phyloP scores from a whole-genome alignment of 2,113 vertebrate genomes.

The Grammomys dolichurus region DNA sequence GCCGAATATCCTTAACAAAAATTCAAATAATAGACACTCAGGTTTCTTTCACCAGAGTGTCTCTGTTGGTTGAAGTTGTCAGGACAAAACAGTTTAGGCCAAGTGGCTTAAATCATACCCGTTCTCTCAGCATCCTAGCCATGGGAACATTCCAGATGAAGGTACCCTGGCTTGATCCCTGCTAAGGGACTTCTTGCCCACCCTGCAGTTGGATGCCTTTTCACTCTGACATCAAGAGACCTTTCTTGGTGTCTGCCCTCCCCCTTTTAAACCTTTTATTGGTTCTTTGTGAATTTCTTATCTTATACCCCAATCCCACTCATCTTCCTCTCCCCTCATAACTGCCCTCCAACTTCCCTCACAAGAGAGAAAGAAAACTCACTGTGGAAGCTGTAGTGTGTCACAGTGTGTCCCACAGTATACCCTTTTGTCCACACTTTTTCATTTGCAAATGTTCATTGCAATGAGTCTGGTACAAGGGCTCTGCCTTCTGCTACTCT shows the following conservation, averaged over 20 bases:
- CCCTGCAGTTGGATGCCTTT: neutral
- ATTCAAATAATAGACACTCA: neutral
- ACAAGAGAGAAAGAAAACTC: neutral
- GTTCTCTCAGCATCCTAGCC: neutral
- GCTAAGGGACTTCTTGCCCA: neutral
- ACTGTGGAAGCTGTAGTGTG: neutral
- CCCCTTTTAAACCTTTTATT: neutral
- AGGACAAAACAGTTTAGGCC: neutral
- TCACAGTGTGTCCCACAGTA: neutral
- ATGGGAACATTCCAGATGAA: neutral
- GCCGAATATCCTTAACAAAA: constrained; percentile 15
- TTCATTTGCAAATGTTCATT: neutral
- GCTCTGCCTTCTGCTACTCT: neutral
- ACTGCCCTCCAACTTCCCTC: neutral
- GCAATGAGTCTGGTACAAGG: neutral
- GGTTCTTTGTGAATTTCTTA: neutral
- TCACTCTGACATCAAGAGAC: too few species aligned
- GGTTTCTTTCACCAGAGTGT: neutral
- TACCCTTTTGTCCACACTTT: neutral
- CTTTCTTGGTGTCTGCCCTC: neutral
- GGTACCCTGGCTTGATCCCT: neutral
- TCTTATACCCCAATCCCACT: neutral
- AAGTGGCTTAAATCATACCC: neutral
- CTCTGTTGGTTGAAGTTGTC: neutral
- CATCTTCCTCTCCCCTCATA: neutral